phyloP scores from a whole-genome alignment of 2,797 vertebrate genomes.

The Pangasius mekongensis region DNA sequence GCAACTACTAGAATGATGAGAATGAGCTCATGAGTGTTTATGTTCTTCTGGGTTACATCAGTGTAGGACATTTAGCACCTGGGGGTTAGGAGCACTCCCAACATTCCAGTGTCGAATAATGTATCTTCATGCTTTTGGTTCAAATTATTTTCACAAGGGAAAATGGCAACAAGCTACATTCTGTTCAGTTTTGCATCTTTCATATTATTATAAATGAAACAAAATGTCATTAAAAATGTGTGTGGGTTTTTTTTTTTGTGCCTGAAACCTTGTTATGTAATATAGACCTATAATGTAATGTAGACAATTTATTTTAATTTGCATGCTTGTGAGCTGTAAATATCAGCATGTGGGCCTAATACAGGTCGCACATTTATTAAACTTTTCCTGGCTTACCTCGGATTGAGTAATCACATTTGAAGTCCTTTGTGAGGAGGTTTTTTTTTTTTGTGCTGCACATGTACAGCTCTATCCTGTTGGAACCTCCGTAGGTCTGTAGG shows the following conservation, averaged over 20 bases:
- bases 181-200: not conserved
- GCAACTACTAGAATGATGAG: not conserved
- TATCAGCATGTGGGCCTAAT: not conserved
- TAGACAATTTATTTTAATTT: not conserved
- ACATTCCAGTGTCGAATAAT: not conserved
- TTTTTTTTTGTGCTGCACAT: not conserved
- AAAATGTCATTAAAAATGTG: not conserved
- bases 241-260: not conserved
- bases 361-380: conserved; percentile 47
- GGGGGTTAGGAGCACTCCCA: not conserved
- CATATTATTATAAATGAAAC: not conserved
- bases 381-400: conserved; percentile 45
- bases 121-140: not conserved
- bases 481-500: not conserved
- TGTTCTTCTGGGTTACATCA: conserved; percentile 14
- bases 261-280: not conserved
- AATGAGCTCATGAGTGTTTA: conserved; percentile 11
- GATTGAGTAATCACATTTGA: conserved; percentile 48
- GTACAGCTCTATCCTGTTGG: not conserved
- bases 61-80: conserved; percentile 6
- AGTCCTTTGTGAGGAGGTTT: conserved; percentile 40
- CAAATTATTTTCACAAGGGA: not conserved
- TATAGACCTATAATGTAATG: not conserved
- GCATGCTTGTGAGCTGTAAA: not conserved
- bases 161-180: not conserved